phyloP scores from a whole-genome alignment of 2,888 invertebrate genomes.

The Scaptomyza cyrtandrae region DNA sequence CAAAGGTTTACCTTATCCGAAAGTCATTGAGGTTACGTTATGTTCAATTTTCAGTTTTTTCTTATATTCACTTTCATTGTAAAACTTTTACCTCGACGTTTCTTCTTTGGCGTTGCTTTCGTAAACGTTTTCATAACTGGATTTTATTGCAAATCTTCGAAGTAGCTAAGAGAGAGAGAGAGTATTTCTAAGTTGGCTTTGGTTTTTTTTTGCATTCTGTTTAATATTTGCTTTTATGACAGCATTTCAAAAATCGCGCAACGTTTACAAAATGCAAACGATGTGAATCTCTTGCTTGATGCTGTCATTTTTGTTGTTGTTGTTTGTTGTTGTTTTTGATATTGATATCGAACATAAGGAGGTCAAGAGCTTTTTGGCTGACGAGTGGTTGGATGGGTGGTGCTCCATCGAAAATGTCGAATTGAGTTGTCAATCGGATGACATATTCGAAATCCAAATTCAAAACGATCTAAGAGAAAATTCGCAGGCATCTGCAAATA shows the following conservation, averaged over 20 bases:
- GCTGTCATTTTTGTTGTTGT: slow-evolving; percentile 20
- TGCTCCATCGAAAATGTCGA: slow-evolving; percentile 24
- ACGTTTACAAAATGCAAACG: slow-evolving; percentile 50
- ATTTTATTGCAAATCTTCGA: no score
- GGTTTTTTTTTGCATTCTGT: not conserved
- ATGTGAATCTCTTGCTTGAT: slow-evolving; percentile 32
- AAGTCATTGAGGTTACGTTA: no score
- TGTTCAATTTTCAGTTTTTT: no score
- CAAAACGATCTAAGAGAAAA: slow-evolving; percentile 17
- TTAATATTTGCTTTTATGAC: slow-evolving; percentile 38
- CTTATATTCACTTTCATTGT: no score
- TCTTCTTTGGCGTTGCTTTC: no score
- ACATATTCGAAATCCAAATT: slow-evolving; percentile 51
- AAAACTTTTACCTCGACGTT: no score
- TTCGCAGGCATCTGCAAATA: not conserved
- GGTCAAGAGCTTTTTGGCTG: slow-evolving; percentile 45
- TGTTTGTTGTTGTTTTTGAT: slow-evolving; percentile 6
- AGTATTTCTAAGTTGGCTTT: not conserved
- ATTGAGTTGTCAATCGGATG: slow-evolving; percentile 62
- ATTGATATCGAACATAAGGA: slow-evolving; percentile 34
- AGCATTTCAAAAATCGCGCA: slow-evolving; percentile 62
- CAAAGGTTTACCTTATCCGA: not conserved
- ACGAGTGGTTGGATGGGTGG: slow-evolving; percentile 3
- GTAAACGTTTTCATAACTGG: no score
- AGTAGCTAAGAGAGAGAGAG: not conserved